phyloP scores from a whole-genome alignment of 2,888 invertebrate species.

The Sesamia inferens region DNA sequence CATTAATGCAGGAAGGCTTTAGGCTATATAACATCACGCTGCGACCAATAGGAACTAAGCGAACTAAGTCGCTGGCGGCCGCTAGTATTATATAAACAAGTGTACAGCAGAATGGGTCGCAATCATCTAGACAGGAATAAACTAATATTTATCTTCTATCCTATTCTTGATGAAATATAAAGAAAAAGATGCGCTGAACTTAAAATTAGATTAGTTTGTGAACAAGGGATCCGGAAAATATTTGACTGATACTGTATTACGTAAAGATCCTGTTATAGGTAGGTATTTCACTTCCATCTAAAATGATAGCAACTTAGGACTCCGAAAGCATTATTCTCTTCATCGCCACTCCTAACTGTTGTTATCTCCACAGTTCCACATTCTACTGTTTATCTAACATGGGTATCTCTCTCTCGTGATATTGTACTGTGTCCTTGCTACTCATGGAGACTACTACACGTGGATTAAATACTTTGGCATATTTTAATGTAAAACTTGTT shows the following conservation, averaged over 20 bases:
- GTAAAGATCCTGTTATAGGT: too few species aligned
- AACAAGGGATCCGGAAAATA: too few species aligned
- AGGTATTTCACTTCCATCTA: background rate
- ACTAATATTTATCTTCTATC: too few species aligned
- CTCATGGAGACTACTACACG: slow-evolving; percentile 72
- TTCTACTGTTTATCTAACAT: slow-evolving; percentile 57
- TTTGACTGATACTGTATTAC: too few species aligned
- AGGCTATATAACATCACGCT: too few species aligned
- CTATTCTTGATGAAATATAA: too few species aligned
- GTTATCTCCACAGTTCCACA: slow-evolving; percentile 59
- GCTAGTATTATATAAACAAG: background rate
- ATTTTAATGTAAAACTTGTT: slow-evolving; percentile 78
- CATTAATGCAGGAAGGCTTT: too few species aligned
- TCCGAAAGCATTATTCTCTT: slow-evolving; percentile 14
- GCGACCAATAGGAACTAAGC: too few species aligned
- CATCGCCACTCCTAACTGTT: slow-evolving; percentile 25
- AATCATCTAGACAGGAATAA: too few species aligned
- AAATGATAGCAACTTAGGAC: background rate
- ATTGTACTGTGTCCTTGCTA: slow-evolving; percentile 69
- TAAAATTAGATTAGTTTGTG: too few species aligned
- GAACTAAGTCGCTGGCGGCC: too few species aligned
- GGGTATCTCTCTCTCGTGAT: slow-evolving; percentile 78
- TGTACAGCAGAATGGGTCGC: background rate
- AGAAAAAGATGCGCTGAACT: too few species aligned
- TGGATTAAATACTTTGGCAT: slow-evolving; percentile 82